A percentile compares a stretch with the other conserved stretches of the same genome.
Conservation (phyloP, 2,888 invertebrate species). For the Lithophane leautieri region DNA sequence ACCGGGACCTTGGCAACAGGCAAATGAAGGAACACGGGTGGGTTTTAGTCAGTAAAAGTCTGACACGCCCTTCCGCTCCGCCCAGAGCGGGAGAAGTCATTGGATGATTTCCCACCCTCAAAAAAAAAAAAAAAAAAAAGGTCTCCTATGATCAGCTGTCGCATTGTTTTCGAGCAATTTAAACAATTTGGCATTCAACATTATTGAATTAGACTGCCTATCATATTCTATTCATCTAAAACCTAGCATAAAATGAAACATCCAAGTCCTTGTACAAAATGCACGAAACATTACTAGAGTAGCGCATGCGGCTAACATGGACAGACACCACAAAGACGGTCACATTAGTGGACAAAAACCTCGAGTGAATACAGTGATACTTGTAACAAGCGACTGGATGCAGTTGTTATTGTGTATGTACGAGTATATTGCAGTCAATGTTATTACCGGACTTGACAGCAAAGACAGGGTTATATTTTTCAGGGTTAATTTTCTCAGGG, state of each 20-base stretch:
- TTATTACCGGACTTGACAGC: neutral
- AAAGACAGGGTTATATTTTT: neutral
- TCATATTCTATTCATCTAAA: neutral
- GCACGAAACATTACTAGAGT: neutral
- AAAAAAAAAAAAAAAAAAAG: too few species aligned
- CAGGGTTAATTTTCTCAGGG: too few species aligned
- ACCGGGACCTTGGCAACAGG: too few species aligned
- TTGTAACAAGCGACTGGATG: slow-evolving; percentile 24
- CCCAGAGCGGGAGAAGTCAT: too few species aligned
- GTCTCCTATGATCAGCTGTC: neutral
- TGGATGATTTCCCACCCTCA: too few species aligned
- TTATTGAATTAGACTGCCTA: too few species aligned
- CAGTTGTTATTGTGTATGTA: neutral
- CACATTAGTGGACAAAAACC: slow-evolving; percentile 15
- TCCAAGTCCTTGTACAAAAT: neutral
- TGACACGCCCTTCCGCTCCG: too few species aligned
- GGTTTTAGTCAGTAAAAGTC: too few species aligned
- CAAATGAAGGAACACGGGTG: too few species aligned
- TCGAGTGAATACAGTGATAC: neutral
- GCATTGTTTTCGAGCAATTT: too few species aligned
- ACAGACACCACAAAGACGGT: slow-evolving; percentile 3
- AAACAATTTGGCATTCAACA: neutral
- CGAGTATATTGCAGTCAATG: too few species aligned
- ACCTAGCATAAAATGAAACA: too few species aligned
- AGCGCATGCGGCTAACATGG: neutral